These are phyloP conservation scores for Psilanteris sp. DNA, from an alignment of 1,140 invertebrate species.

Conservation along the genomic window DNA sequence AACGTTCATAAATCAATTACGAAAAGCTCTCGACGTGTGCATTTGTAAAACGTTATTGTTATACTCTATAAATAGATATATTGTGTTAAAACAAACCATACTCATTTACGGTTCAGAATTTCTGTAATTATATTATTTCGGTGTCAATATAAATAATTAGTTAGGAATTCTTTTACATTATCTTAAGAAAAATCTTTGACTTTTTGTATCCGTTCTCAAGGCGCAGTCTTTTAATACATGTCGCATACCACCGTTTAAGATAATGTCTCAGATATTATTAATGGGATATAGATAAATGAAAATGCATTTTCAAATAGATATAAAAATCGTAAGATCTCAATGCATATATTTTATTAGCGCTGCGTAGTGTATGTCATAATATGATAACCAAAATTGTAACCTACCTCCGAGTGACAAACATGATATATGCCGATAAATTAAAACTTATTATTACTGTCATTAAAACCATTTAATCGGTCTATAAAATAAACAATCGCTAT, in stretches of 20 bases:
- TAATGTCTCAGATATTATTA: slow-evolving; percentile 26
- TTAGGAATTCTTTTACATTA: too few relatives aligned
- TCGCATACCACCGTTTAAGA: neutral
- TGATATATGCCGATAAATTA: slow-evolving; percentile 21
- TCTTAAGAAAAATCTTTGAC: too few relatives aligned
- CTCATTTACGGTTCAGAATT: too few relatives aligned
- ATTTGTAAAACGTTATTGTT: too few relatives aligned
- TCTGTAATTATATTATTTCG: too few relatives aligned
- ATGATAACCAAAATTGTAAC: slow-evolving; percentile 47
- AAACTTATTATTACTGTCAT: slow-evolving; percentile 21
- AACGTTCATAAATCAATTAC: too few relatives aligned
- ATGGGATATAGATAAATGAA: slow-evolving; percentile 18
- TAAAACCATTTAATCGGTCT: slow-evolving; percentile 27
- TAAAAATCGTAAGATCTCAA: neutral
- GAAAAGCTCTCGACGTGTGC: too few relatives aligned
- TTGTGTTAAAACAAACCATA: too few relatives aligned
- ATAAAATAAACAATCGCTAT: neutral
- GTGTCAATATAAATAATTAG: too few relatives aligned
- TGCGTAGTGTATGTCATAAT: slow-evolving; percentile 8
- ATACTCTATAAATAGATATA: too few relatives aligned
- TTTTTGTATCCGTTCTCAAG: too few relatives aligned
- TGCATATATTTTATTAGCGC: slow-evolving; percentile 22
- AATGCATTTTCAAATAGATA: slow-evolving; percentile 19
- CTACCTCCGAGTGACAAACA: slow-evolving; percentile 23
- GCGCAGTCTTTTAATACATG: too few relatives aligned